phyloP scores from a whole-genome alignment of 1,140 invertebrate species.

The Saccostrea glomerata region DNA sequence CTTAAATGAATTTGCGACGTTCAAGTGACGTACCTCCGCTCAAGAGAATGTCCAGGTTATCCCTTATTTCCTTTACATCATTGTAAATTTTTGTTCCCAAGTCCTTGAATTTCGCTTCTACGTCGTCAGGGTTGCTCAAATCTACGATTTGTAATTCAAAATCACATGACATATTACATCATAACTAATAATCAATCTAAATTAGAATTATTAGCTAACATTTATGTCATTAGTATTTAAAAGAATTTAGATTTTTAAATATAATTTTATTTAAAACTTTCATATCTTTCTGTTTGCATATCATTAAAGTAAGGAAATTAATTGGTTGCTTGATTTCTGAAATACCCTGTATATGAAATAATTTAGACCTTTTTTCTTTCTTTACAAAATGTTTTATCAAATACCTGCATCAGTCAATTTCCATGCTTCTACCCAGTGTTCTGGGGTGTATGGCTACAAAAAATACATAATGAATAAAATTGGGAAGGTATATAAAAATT shows the following conservation, averaged over 20 bases:
- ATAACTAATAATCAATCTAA: too few relatives aligned
- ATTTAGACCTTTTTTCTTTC: too few relatives aligned
- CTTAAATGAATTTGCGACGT: background rate
- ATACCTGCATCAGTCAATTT: background rate
- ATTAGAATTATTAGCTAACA: too few relatives aligned
- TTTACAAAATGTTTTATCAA: background rate
- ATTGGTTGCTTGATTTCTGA: too few relatives aligned
- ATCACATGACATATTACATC: too few relatives aligned
- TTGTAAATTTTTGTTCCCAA: background rate
- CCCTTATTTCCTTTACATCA: background rate
- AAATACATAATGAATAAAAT: background rate
- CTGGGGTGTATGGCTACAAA: background rate
- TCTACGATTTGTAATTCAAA: background rate
- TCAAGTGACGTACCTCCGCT: background rate
- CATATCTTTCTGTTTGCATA: too few relatives aligned
- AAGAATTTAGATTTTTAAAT: too few relatives aligned
- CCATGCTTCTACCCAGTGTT: background rate
- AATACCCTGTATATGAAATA: too few relatives aligned
- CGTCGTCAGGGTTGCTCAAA: background rate
- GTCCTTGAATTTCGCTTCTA: background rate
- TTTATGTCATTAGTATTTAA: too few relatives aligned
- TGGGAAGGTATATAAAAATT: background rate
- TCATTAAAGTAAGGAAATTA: too few relatives aligned
- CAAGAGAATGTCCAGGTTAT: background rate
- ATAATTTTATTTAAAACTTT: too few relatives aligned